A percentile compares a stretch with the other conserved stretches of the same genome.
phyloP scores from a whole-genome alignment of 2,888 invertebrate species.

The Lysandra coridon region DNA sequence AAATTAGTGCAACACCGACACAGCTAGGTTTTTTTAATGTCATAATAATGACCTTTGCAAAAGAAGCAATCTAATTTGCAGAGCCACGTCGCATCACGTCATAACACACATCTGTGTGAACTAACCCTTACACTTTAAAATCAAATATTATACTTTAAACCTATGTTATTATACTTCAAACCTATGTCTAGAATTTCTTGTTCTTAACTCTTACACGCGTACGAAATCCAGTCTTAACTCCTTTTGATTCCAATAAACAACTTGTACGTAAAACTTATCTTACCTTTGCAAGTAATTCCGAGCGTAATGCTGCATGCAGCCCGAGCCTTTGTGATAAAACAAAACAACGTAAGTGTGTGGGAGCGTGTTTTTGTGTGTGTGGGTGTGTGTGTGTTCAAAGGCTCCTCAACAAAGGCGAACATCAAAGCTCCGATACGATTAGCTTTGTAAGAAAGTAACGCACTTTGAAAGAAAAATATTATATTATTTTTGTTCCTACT shows the following conservation, averaged over 20 bases:
- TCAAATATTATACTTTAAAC: no score
- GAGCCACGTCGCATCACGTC: no score
- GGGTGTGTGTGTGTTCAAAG: slow-evolving; percentile 4
- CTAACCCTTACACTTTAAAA: no score
- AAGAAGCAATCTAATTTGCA: no score
- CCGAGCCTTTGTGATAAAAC: not conserved
- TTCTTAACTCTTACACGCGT: no score
- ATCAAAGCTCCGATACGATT: not conserved
- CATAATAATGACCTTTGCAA: no score
- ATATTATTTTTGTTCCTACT: not conserved
- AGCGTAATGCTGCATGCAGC: not conserved
- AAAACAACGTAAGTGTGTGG: not conserved
- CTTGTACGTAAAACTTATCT: not conserved
- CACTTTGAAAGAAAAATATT: not conserved
- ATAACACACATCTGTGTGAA: no score
- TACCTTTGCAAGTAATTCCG: not conserved
- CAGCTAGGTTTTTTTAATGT: no score
- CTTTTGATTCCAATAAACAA: not conserved
- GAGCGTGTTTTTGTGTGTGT: not conserved
- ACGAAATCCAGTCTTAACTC: no score
- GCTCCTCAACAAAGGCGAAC: not conserved
- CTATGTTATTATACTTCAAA: no score
- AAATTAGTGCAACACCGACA: no score
- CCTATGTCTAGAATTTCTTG: no score
- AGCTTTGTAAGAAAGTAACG: not conserved